Evolutionary conservation across 2,888 invertebrate species (phyloP).

Genomic region (Pollenia griseotomentosa): DNA sequence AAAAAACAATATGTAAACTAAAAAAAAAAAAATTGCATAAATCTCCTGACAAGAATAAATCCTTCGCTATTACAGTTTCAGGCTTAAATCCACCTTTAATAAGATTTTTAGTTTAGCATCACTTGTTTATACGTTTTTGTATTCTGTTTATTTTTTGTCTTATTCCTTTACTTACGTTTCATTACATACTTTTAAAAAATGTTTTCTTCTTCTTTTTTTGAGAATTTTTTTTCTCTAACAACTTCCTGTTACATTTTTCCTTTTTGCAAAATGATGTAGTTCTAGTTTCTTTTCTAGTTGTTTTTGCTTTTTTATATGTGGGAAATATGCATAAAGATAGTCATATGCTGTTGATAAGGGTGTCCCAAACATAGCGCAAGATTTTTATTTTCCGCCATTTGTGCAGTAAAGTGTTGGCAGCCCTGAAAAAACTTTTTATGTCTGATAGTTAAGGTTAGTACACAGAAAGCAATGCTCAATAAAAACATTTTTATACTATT

Average conservation of each 20-base stretch:
- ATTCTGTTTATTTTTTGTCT: conserved; percentile 41
- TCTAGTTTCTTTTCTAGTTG: not conserved
- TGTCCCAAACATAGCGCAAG: too few species aligned
- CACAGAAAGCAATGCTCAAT: too few species aligned
- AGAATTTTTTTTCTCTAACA: not conserved
- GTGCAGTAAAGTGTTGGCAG: too few species aligned
- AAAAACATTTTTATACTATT: too few species aligned
- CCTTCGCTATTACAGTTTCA: conserved; percentile 37
- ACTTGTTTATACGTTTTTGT: conserved; percentile 50
- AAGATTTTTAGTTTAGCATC: conserved; percentile 58
- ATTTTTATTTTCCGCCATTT: too few species aligned
- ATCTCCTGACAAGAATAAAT: conserved; percentile 20
- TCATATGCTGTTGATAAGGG: too few species aligned
- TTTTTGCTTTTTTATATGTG: not conserved
- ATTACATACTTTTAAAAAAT: conserved; percentile 19
- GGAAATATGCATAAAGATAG: too few species aligned
- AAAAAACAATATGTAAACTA: not conserved
- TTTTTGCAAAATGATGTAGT: not conserved
- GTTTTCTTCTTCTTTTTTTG: not conserved
- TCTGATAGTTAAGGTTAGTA: too few species aligned
- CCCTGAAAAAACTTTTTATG: too few species aligned
- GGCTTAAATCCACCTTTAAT: conserved; percentile 49
- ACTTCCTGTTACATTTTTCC: conserved; percentile 41
- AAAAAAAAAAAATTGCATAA: conserved; percentile 21
- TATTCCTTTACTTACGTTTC: conserved; percentile 22